A percentile compares a stretch with the other conserved stretches of the same genome.
Evolutionary conservation across 2,888 invertebrate genomes (phyloP).

Genomic region (Sialis lutaria): DNA sequence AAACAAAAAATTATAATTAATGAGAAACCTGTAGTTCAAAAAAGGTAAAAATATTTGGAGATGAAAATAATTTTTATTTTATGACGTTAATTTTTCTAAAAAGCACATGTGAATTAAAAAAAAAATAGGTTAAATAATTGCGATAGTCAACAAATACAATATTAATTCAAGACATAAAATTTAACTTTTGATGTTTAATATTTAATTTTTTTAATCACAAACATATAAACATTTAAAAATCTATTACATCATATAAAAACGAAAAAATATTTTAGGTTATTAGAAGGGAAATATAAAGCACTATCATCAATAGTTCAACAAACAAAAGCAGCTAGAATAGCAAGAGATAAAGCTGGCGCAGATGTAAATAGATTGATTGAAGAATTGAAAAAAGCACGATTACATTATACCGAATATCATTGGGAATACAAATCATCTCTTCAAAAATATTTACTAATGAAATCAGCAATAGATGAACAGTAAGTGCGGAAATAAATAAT

Average conservation of each 20-base stretch:
- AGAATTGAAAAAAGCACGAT: constrained; percentile 18
- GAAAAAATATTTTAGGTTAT: not conserved
- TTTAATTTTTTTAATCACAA: not conserved
- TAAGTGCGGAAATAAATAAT: constrained; percentile 12
- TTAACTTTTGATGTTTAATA: not conserved
- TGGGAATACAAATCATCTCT: constrained; percentile 17
- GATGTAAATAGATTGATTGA: constrained; percentile 19
- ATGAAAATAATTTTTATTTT: no score
- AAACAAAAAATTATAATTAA: no score
- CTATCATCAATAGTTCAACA: constrained; percentile 21
- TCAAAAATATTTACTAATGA: constrained; percentile 17
- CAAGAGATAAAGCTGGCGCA: constrained; percentile 19
- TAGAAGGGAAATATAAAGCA: constrained; percentile 24
- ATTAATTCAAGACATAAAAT: not conserved
- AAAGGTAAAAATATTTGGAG: no score
- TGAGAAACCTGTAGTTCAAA: no score
- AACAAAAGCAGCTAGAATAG: constrained; percentile 19
- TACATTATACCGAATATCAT: constrained; percentile 17
- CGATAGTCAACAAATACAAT: no score
- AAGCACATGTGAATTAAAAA: no score
- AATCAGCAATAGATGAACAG: constrained; percentile 21
- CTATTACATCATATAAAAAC: not conserved
- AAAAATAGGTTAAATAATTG: no score
- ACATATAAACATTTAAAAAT: not conserved
- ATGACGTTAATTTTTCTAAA: no score